Percentiles rank a stretch among this genome's conserved stretches.
Evolutionary conservation across 2,888 invertebrate species (phyloP).

Genomic region (Sylvicola cinctus): DNA sequence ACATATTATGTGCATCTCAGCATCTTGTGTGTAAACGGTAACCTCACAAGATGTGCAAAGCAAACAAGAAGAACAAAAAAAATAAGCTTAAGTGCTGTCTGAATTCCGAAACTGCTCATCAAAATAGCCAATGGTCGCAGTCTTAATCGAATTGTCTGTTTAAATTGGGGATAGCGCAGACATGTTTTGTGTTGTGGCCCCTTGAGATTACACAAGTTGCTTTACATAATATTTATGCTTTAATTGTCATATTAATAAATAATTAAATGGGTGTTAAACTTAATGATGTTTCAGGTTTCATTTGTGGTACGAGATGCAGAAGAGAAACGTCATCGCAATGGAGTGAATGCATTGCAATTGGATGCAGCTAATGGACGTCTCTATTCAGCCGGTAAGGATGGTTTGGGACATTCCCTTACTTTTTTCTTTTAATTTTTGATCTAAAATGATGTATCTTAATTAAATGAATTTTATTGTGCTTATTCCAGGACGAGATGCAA

Average conservation of each 20-base stretch:
- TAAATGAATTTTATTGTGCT: no score
- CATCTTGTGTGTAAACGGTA: no score
- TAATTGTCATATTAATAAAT: not conserved
- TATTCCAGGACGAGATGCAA: slow-evolving; percentile 66
- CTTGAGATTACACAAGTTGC: not conserved
- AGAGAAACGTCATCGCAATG: slow-evolving; percentile 84
- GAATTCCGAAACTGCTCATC: no score
- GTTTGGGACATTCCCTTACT: not conserved
- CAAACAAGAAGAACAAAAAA: no score
- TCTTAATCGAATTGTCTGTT: no score
- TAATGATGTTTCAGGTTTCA: slow-evolving; percentile 47
- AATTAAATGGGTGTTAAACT: not conserved
- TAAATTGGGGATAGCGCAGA: no score
- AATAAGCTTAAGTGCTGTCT: no score
- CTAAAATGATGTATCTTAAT: not conserved
- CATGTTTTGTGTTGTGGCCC: no score
- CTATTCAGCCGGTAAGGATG: slow-evolving; percentile 51
- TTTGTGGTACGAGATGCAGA: slow-evolving; percentile 95
- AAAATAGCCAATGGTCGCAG: no score
- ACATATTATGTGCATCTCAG: not conserved
- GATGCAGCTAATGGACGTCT: slow-evolving; percentile 72
- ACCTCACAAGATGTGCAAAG: no score
- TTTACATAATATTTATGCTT: not conserved
- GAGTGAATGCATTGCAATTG: slow-evolving; percentile 87
- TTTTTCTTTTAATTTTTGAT: not conserved